Percentiles rank a stretch among this genome's conserved stretches.
phyloP scores from a whole-genome alignment of 2,113 vertebrate genomes.

The Suncus etruscus region DNA sequence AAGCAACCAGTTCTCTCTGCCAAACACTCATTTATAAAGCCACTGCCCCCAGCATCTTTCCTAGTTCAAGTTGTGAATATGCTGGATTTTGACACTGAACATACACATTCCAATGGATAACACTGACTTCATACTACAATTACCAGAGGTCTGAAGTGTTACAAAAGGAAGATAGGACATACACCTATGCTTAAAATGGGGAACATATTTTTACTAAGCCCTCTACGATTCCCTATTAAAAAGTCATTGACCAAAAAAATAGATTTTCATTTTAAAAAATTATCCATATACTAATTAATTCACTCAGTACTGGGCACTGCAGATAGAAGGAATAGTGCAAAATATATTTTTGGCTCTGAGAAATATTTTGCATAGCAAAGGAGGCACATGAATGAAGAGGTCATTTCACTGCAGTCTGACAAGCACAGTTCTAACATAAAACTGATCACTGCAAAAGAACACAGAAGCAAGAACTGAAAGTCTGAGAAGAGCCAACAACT shows the following conservation, averaged over 20 bases:
- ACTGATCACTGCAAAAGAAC: neutral
- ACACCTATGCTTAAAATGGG: neutral
- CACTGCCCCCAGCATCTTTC: neutral
- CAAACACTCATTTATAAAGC: neutral
- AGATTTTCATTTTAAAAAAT: slow-evolving; percentile 22
- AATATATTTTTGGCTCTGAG: neutral
- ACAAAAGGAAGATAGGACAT: neutral
- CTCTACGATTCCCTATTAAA: neutral
- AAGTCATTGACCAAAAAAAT: neutral
- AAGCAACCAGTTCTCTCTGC: slow-evolving; percentile 1
- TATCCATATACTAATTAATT: slow-evolving; percentile 16
- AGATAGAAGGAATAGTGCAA: neutral
- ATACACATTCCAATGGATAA: neutral
- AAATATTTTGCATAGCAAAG: neutral
- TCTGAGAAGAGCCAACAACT: neutral
- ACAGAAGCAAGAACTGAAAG: neutral
- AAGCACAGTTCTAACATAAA: neutral
- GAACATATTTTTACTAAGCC: neutral
- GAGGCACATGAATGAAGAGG: neutral
- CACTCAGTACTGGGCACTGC: neutral
- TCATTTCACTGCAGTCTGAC: neutral
- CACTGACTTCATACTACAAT: neutral
- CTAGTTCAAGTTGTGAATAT: neutral
- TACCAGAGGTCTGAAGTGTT: neutral
- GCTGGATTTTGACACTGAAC: neutral